These are phyloP conservation scores for Chloropsis hardwickii DNA, from an alignment of 2,113 vertebrate genomes.

Conservation along the genomic window DNA sequence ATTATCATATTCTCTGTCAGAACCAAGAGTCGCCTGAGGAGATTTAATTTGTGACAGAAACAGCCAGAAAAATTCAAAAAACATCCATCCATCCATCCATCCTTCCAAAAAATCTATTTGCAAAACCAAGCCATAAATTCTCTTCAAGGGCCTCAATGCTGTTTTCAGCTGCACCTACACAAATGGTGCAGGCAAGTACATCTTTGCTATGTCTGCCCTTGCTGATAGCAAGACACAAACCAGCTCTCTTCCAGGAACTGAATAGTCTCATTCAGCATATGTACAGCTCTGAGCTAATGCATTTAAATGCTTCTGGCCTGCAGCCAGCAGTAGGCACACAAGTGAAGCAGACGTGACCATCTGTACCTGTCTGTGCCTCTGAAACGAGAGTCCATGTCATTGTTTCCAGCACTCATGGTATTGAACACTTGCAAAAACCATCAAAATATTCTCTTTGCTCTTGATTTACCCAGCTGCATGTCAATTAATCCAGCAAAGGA, in stretches of 20 bases:
- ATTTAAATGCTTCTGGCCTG: not conserved
- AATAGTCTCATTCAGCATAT: not conserved
- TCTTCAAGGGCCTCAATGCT: not conserved
- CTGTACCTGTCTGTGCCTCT: not conserved
- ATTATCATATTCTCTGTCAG: not conserved
- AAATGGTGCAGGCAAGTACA: not conserved
- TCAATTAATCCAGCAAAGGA: slow-evolving; percentile 8
- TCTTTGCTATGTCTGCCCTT: not conserved
- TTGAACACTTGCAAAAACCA: not conserved
- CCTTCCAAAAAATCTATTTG: not conserved
- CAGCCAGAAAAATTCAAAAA: not conserved
- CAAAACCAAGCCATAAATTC: not conserved
- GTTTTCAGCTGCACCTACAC: not conserved
- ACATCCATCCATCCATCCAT: too few relatives aligned
- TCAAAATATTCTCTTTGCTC: not conserved
- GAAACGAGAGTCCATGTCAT: not conserved
- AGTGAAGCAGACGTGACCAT: not conserved
- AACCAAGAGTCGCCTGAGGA: not conserved
- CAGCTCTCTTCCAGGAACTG: not conserved
- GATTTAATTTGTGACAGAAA: not conserved
- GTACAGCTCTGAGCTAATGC: not conserved
- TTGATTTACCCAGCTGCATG: slow-evolving; percentile 34
- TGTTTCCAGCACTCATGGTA: not conserved
- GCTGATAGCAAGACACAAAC: not conserved
- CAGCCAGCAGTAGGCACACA: not conserved